Evolutionary conservation across 1,140 invertebrate species (phyloP), one percentile per base, ranked within the genome.

Genomic region (Lepidurus couesii): DNA sequence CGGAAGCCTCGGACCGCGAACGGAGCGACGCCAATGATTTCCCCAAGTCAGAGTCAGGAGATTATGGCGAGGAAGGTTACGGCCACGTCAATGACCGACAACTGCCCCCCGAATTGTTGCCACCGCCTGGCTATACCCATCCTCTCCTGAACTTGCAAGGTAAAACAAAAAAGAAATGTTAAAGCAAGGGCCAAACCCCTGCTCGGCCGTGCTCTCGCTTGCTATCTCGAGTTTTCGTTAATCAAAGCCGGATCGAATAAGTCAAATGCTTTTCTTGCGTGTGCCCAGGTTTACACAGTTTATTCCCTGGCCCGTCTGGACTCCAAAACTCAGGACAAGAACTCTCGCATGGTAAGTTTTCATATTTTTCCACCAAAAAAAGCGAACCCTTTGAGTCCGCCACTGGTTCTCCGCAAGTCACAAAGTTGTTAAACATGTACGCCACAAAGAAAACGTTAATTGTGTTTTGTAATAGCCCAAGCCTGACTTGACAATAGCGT

Each of bases 291-390:
- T 84, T 90, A 82, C 84, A 88, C 84, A 91, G 91, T 81, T 86
- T 93, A 78, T 87, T 94, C 84, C 92, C 93, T 78, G 93, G 93
- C 83, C 93, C 93, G 13, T 94, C 93, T 42, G 92, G 92, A 81
- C 91, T 94, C 82, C 91, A 91, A 80, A 88, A 85, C 84, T 42
- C 42, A 3, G 76, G 43, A 44, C 43, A 44, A n/a, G 76, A 77
- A 44, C 76, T 77, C 44, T 77, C 76, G 86, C 87, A 84, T 80
- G 86, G 85, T 84, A 91, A 86, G 90, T 92, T 89, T 83, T 85
- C 86, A 85, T 93, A 90, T 87, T 94, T 75, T 75, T n/a, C n/a
- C 26, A 1, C 21, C n/a, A 0, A 9, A 26, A 75, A 44, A 26
- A 75, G 44, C n/a, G 75, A 44, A 75, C n/a, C 16, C n/a, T 2